Evolutionary conservation across 1,140 invertebrate genomes (phyloP), one percentile per base, ranked within the genome.

Genomic region (Bombus superbus): DNA sequence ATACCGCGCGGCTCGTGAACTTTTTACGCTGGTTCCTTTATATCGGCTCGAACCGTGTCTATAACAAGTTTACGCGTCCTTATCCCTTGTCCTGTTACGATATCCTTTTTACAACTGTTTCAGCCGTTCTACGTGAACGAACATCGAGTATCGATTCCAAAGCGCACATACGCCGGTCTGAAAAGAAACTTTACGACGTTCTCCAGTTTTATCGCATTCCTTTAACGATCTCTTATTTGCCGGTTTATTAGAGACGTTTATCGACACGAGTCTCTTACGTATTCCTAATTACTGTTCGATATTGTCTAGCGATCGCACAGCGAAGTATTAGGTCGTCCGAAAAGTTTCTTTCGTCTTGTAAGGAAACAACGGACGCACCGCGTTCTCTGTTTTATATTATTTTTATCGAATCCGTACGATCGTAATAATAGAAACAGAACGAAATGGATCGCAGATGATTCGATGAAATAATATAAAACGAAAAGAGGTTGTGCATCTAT

Each of bases 71-170:
- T 35, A 77, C 38, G 72, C 22, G 4, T 59, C 28, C 28, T 44
- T 44, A 62, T 62, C 40, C 40, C 9, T 25, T 11, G 38, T 76
- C 32, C 42, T 59, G 2, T 2, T 3, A 11, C 25, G 47, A 62
- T 57, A 59, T 47, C 40, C 38, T 53, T 78, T 83, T 77, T 83
- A 66, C 81, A 68, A 42, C 62, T 83, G 44, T 74, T 75, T 44
- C 69, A 15, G n/a, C 28, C 32, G 42, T 32, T 76, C 42, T 68
- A 40, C 11, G 35, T 6, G 38, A 25, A 13, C 28, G 40, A 68
- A 40, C 53, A 62, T 73, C 53, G 68, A 75, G 32, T 66, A 83
- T 83, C 81, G 72, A 83, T 75, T 35, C 8, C 1, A 11, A 5
- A 5, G 13, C 11, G 11, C 0, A 2, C 18, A 32, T 38, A 38